Evolutionary conservation across 2,113 vertebrate genomes (phyloP).

Genomic region (Daphoenositta chrysoptera): DNA sequence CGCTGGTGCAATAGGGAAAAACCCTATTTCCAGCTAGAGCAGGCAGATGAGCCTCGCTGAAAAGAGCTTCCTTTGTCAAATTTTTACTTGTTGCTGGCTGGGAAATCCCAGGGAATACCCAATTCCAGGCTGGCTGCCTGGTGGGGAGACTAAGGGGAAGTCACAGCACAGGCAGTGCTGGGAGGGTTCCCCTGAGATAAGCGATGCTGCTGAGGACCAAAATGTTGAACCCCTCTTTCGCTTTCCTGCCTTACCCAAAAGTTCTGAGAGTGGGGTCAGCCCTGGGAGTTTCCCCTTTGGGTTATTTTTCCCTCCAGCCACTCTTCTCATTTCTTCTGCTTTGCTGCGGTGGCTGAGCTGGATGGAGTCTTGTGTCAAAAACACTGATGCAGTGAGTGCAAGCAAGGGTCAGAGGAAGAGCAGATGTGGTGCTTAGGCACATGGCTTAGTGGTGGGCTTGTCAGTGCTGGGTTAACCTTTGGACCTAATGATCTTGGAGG

Average conservation of each 20-base stretch:
- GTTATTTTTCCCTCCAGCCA: neutral
- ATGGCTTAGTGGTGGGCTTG: neutral
- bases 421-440: neutral
- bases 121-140: neutral
- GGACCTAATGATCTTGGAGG: neutral
- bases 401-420: neutral
- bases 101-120: neutral
- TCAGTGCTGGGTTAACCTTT: neutral
- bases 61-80: neutral
- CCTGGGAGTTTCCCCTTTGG: neutral
- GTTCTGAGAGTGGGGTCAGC: neutral
- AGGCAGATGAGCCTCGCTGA: neutral
- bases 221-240: rapidly evolving
- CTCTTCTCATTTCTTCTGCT: neutral
- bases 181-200: neutral
- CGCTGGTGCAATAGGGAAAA: neutral
- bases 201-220: rapidly evolving
- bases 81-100: neutral
- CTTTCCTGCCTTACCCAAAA: neutral
- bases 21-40: neutral
- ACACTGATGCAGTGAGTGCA: neutral
- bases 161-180: neutral
- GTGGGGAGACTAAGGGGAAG: neutral
- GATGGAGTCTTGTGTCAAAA: neutral
- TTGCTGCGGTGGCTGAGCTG: neutral